These are phyloP conservation scores for Syngnathoides biaculeatus DNA, from an alignment of 2,113 vertebrate species.

Conservation along the genomic window DNA sequence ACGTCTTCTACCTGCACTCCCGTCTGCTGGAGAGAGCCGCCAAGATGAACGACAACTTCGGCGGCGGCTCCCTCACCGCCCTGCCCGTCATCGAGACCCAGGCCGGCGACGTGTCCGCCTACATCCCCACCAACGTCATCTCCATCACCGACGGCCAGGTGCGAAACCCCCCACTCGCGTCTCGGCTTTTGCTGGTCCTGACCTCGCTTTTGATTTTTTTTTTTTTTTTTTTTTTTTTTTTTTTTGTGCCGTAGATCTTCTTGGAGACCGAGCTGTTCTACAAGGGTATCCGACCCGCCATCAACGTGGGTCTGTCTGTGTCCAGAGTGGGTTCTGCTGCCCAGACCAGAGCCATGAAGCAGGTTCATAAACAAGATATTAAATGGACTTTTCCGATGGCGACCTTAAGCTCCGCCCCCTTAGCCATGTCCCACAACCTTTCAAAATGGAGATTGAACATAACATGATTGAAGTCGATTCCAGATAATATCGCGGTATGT, in stretches of 20 bases:
- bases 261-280: constrained; percentile 99
- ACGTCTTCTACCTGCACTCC: constrained; percentile 98
- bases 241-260: constrained; percentile 81
- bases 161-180: too few species aligned
- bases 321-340: constrained; percentile 98
- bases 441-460: too few species aligned
- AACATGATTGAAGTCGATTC: too few species aligned
- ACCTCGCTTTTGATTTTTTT: neutral
- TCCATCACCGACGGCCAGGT: constrained; percentile 99
- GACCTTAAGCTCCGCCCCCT: too few species aligned
- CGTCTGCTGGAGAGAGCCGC: constrained; percentile 96
- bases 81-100: constrained; percentile 99
- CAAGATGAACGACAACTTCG: constrained; percentile 97
- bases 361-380: constrained; percentile 79
- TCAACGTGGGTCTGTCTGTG: constrained; percentile 98
- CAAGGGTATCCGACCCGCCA: constrained; percentile 97
- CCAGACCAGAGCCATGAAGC: constrained; percentile 98
- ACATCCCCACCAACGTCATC: constrained; percentile 99
- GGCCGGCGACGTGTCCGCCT: constrained; percentile 97
- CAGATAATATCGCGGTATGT: too few species aligned
- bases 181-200: neutral
- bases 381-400: too few species aligned
- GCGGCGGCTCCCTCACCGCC: constrained; percentile 92
- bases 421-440: too few species aligned
- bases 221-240: neutral